These are phyloP conservation scores for Falco biarmicus DNA, from an alignment of 2,797 vertebrate species.

Conservation along the genomic window DNA sequence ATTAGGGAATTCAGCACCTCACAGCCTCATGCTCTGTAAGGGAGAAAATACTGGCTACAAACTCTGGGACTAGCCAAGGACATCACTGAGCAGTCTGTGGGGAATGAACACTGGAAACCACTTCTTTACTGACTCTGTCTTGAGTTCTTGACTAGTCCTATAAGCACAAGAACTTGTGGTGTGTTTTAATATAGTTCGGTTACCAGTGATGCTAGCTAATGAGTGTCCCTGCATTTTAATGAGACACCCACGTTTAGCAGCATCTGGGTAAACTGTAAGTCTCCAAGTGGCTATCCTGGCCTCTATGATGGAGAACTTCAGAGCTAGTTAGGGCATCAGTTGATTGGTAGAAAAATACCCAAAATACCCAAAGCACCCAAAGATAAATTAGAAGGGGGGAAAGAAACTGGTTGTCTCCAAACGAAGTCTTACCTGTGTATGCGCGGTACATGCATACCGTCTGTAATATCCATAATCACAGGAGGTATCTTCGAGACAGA, in stretches of 20 bases:
- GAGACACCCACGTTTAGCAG: neutral
- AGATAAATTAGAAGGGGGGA: neutral
- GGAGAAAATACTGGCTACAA: neutral
- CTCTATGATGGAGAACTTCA: neutral
- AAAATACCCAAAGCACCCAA: neutral
- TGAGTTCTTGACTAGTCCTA: neutral
- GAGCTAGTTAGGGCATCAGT: neutral
- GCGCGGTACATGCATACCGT: conserved; percentile 92
- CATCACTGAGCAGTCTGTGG: rapidly evolving
- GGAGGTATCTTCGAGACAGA: conserved; percentile 97
- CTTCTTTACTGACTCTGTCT: neutral
- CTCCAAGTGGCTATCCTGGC: neutral
- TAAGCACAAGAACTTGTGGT: neutral
- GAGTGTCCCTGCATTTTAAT: neutral
- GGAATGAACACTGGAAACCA: neutral
- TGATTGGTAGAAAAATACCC: neutral
- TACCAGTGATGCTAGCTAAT: neutral
- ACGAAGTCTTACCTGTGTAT: conserved; percentile 86
- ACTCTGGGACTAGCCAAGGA: neutral
- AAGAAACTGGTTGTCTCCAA: neutral
- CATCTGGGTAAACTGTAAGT: neutral
- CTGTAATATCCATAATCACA: conserved; percentile 97
- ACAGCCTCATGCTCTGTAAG: neutral
- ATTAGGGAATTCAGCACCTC: neutral
- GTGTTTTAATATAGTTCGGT: neutral